These are phyloP conservation scores for Aurelia sp. DNA, from an alignment of 30 jellyfish, hydroid and myxozoan genomes.

Conservation along the genomic window DNA sequence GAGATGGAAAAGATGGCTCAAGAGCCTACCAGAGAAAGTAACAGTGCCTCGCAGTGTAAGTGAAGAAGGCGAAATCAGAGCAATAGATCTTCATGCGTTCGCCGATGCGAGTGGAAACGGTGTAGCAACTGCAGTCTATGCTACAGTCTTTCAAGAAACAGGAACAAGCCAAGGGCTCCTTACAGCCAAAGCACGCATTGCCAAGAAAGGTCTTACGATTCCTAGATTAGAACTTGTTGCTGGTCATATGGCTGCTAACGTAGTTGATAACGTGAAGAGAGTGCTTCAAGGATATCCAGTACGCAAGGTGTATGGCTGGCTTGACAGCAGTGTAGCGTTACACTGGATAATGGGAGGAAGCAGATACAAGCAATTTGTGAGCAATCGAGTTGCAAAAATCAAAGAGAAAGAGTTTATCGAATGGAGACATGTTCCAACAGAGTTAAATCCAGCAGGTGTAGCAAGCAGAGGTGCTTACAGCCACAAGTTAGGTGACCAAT, in stretches of 20 bases:
- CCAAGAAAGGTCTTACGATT: slow-evolving; percentile 24
- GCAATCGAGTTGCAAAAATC: slow-evolving; percentile 15
- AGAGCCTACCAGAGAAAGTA: slow-evolving; percentile 21
- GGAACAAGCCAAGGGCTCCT: neutral
- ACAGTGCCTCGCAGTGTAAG: slow-evolving; percentile 6
- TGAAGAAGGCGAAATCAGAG: neutral
- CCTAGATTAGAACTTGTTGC: slow-evolving; percentile 27
- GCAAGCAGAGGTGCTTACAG: neutral
- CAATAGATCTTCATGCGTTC: slow-evolving; percentile 18
- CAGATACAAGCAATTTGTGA: slow-evolving; percentile 18
- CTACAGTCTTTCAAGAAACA: slow-evolving; percentile 16
- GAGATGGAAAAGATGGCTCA: slow-evolving; percentile 9
- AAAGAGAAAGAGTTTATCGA: slow-evolving; percentile 1
- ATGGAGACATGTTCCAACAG: slow-evolving; percentile 29
- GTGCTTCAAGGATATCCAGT: slow-evolving; percentile 14
- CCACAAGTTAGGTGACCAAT: too few relatives aligned
- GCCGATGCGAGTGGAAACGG: slow-evolving; percentile 45
- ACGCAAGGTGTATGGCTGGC: slow-evolving; percentile 20
- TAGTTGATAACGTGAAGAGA: slow-evolving; percentile 9
- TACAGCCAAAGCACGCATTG: slow-evolving; percentile 24
- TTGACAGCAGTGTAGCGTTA: slow-evolving; percentile 39
- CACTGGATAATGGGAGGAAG: slow-evolving; percentile 34
- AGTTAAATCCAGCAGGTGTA: slow-evolving; percentile 23
- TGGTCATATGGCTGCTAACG: slow-evolving; percentile 16
- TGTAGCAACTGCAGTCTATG: slow-evolving; percentile 24